phyloP scores from a whole-genome alignment of 2,113 vertebrate species.

The Symphodus melops region DNA sequence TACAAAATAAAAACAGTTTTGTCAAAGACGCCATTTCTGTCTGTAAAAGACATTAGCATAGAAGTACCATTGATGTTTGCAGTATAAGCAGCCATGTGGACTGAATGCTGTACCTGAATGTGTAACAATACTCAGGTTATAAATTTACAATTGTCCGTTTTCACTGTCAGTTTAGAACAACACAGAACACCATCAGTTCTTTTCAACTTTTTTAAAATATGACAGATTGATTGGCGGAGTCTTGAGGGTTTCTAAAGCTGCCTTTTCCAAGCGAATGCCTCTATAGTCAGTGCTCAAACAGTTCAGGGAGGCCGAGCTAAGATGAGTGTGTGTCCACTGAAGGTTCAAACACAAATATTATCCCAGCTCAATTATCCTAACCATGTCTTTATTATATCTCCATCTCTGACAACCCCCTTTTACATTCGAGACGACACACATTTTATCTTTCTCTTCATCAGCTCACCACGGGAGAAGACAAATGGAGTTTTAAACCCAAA shows the following conservation, averaged over 20 bases:
- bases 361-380: conserved; percentile 15
- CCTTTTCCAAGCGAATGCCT: conserved; percentile 8
- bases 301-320: neutral
- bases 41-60: conserved; percentile 4
- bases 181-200: neutral
- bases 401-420: conserved; percentile 13
- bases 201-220: neutral
- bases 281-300: neutral
- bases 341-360: conserved; percentile 8
- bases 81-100: neutral
- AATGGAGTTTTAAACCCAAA: conserved; percentile 22
- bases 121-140: neutral
- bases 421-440: conserved; percentile 22
- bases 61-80: neutral
- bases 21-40: neutral
- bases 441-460: conserved; percentile 5
- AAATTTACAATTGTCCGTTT: neutral
- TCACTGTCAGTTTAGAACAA: neutral
- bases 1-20: conserved; percentile 12
- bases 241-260: conserved; percentile 12
- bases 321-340: neutral
- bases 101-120: neutral
- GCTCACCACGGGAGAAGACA: conserved; percentile 6
- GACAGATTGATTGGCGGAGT: neutral
- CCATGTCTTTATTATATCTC: neutral